phyloP scores from a whole-genome alignment of 2,888 invertebrate genomes.

The Esperia sulphurella region DNA sequence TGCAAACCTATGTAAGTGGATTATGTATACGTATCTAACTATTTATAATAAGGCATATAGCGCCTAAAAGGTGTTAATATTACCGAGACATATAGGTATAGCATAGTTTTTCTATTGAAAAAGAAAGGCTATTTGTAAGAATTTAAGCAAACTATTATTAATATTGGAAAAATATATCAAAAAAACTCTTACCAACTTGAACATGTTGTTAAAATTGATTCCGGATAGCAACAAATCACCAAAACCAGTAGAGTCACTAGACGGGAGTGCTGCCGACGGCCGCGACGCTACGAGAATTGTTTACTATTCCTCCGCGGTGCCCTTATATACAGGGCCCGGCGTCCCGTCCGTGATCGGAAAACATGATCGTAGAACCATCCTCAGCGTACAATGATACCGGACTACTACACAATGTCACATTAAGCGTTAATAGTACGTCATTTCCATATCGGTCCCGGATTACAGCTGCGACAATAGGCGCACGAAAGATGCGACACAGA shows the following conservation, averaged over 20 bases:
- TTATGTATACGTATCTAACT: too few relatives aligned
- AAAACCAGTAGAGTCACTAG: constrained; percentile 46
- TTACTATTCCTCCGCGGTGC: constrained; percentile 19
- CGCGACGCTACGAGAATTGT: constrained; percentile 23
- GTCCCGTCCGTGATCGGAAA: constrained; percentile 66
- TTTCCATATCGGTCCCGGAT: constrained; percentile 67
- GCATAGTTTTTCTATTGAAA: too few relatives aligned
- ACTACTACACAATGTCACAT: constrained; percentile 68
- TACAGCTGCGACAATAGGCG: constrained; percentile 32
- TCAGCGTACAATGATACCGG: constrained; percentile 45
- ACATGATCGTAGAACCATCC: constrained; percentile 44
- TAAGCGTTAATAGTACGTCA: constrained; percentile 60
- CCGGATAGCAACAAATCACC: constrained; percentile 27
- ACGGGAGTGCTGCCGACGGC: constrained; percentile 46
- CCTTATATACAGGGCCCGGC: constrained; percentile 49
- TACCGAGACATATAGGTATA: too few relatives aligned
- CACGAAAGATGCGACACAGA: constrained; percentile 29
- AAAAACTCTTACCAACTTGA: constrained; percentile 69
- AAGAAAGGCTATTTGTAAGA: too few relatives aligned
- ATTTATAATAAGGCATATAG: too few relatives aligned
- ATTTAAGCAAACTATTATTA: too few relatives aligned
- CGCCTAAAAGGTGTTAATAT: too few relatives aligned
- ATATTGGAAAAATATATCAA: too few relatives aligned
- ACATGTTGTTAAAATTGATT: constrained; percentile 37
- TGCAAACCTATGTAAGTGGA: too few relatives aligned